Percentiles rank a stretch among this genome's conserved stretches.
phyloP scores from a whole-genome alignment of 1,140 invertebrate genomes.

The Pararge aegeria region DNA sequence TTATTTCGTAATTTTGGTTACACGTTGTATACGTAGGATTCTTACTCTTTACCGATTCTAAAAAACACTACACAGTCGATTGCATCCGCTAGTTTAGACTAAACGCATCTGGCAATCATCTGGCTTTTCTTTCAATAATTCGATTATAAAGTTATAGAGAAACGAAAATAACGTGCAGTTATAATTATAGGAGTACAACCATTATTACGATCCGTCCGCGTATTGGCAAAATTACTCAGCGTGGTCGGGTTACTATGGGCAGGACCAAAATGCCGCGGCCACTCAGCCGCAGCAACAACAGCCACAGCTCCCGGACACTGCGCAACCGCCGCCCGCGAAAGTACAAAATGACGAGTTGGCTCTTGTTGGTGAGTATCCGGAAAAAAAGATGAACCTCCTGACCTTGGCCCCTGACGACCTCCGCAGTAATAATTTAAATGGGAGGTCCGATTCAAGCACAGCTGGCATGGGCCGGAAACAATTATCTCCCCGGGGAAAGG shows the following conservation, averaged over 20 bases:
- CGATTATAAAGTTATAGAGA: too few species aligned
- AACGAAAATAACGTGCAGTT: conserved; percentile 8
- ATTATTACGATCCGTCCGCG: conserved; percentile 86
- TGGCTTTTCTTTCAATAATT: too few species aligned
- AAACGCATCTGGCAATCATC: too few species aligned
- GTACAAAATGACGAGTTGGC: conserved; percentile 49
- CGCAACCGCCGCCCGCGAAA: conserved; percentile 30
- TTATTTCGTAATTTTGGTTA: too few species aligned
- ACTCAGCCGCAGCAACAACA: conserved; percentile 34
- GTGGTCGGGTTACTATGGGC: conserved; percentile 77
- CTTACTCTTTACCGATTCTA: too few species aligned
- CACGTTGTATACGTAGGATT: too few species aligned
- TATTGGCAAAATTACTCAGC: conserved; percentile 87
- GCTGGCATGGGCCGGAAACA: too few species aligned
- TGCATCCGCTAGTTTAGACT: too few species aligned
- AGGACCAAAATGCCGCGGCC: conserved; percentile 45
- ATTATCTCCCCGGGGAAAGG: too few species aligned
- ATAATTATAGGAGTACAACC: conserved; percentile 78
- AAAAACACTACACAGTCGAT: too few species aligned
- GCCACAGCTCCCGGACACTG: conserved; percentile 46
- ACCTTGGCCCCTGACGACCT: neutral
- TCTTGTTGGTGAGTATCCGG: conserved; percentile 52
- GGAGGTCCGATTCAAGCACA: neutral
- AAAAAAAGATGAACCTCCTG: neutral
- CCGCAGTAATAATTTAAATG: neutral